Conservation (phyloP, 2,888 invertebrate genomes). For the Julus scandinavius region DNA sequence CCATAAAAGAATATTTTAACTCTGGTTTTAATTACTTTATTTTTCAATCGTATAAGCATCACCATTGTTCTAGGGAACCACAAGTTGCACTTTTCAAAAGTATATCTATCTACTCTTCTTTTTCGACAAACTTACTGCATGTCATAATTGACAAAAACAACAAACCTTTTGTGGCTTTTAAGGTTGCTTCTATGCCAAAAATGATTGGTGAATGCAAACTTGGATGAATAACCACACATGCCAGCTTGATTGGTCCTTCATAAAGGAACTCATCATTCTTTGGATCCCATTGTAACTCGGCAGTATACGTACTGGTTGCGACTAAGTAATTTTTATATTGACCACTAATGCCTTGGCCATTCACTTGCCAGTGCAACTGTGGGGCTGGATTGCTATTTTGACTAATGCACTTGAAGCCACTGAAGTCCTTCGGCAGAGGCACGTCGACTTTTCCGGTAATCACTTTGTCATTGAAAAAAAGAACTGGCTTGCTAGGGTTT, state of each 20-base stretch:
- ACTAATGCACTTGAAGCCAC: neutral
- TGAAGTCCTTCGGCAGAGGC: neutral
- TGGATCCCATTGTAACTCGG: neutral
- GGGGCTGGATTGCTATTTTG: constrained; percentile 1
- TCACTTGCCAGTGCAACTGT: neutral
- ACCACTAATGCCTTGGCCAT: neutral
- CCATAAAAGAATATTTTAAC: too few relatives aligned
- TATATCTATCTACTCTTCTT: too few relatives aligned
- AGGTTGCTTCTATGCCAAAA: neutral
- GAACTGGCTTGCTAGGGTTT: neutral
- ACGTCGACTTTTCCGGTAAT: neutral
- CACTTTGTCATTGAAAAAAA: neutral
- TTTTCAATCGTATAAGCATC: too few relatives aligned
- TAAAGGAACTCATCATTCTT: neutral
- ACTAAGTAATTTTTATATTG: neutral
- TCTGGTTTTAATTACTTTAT: too few relatives aligned
- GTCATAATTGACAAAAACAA: neutral
- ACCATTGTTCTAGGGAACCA: too few relatives aligned
- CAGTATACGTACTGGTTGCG: neutral
- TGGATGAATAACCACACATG: neutral
- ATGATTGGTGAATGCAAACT: neutral
- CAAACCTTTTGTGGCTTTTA: neutral
- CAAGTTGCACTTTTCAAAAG: too few relatives aligned
- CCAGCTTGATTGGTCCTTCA: neutral
- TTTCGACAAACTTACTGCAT: too few relatives aligned